Conservation (phyloP, 2,797 vertebrate species). For the Hypotaenidia philippensis region DNA sequence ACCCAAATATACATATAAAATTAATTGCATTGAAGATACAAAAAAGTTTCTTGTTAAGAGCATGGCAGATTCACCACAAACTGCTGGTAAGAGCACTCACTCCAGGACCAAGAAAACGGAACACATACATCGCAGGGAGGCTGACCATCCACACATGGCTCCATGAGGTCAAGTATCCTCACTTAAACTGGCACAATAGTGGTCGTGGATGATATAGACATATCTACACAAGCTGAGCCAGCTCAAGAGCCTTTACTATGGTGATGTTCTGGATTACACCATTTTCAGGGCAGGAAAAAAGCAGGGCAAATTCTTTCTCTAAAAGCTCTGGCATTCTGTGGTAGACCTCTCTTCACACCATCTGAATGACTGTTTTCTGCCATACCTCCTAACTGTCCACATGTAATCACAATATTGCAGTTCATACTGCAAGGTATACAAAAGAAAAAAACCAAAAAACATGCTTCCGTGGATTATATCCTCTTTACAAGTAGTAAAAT, state of each 20-base stretch:
- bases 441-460: neutral
- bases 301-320: neutral
- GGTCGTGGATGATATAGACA: fast-evolving
- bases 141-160: neutral
- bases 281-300: neutral
- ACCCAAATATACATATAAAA: neutral
- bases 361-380: neutral
- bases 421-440: neutral
- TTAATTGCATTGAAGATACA: neutral
- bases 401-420: neutral
- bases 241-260: neutral
- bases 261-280: neutral
- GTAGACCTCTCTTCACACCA: neutral
- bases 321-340: neutral
- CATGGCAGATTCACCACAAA: neutral
- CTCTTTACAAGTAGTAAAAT: neutral
- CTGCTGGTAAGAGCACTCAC: neutral
- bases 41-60: neutral
- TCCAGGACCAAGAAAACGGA: fast-evolving
- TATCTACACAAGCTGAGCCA: neutral
- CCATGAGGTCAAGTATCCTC: fast-evolving
- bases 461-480: neutral
- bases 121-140: fast-evolving
- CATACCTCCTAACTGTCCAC: neutral
- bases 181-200: fast-evolving